These are phyloP conservation scores for Pilophorus perplexus DNA, from an alignment of 2,888 invertebrate genomes.

Conservation along the genomic window DNA sequence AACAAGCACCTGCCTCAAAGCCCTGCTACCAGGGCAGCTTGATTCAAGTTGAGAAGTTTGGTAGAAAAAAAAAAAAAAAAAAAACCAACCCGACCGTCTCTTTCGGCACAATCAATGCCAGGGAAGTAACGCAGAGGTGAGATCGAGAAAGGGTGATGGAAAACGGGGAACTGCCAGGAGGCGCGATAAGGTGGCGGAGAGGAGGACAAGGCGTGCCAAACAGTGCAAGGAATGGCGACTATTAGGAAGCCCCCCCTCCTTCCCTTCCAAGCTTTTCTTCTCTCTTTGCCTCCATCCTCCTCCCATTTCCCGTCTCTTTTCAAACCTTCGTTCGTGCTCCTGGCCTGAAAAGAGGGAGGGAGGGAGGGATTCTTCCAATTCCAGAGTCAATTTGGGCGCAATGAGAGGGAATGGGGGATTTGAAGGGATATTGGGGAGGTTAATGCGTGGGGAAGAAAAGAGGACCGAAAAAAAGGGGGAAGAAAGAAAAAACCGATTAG, in stretches of 20 bases:
- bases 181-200: not conserved
- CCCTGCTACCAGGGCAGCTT: too few relatives aligned
- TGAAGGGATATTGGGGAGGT: not conserved
- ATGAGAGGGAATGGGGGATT: too few relatives aligned
- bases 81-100: not conserved
- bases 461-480: not conserved
- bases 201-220: conserved; percentile 13
- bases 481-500: not conserved
- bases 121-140: not conserved
- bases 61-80: too few relatives aligned
- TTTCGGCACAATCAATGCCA: not conserved
- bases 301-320: not conserved
- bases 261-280: not conserved
- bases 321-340: not conserved
- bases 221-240: conserved; percentile 14
- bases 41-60: too few relatives aligned
- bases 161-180: not conserved
- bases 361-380: conserved; percentile 27
- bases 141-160: not conserved
- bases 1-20: too few relatives aligned
- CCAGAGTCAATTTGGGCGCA: conserved; percentile 27
- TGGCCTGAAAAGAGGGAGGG: not conserved
- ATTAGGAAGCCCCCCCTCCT: not conserved
- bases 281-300: not conserved
- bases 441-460: not conserved